Conservation (phyloP, 2,888 invertebrate species). For the Polia nebulosa region DNA sequence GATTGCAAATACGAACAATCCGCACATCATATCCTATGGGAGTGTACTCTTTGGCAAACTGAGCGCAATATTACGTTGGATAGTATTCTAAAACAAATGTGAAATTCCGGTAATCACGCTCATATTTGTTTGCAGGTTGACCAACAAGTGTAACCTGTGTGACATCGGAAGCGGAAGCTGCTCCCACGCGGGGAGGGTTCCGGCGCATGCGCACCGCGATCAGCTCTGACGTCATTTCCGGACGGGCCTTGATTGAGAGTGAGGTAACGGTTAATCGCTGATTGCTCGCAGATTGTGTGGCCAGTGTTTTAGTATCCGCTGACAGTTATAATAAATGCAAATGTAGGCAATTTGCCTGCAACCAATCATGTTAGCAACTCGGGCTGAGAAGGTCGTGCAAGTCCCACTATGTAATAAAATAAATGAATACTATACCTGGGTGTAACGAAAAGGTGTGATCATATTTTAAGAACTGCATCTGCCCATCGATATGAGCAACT, state of each 20-base stretch:
- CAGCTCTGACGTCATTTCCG: slow-evolving; percentile 81
- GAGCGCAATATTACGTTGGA: no score
- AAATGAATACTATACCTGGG: no score
- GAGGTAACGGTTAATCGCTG: slow-evolving; percentile 74
- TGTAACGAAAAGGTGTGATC: no score
- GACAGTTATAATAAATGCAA: slow-evolving; percentile 32
- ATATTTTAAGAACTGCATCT: no score
- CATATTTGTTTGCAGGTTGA: slow-evolving; percentile 58
- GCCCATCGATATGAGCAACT: no score
- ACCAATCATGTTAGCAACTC: neutral
- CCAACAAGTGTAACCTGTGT: slow-evolving; percentile 72
- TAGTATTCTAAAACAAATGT: no score
- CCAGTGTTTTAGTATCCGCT: slow-evolving; percentile 50
- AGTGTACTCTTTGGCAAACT: no score
- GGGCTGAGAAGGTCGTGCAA: neutral
- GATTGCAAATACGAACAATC: no score
- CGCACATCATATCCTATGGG: no score
- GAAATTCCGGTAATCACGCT: neutral
- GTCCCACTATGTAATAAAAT: no score
- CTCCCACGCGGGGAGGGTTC: slow-evolving; percentile 77
- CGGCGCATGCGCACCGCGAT: slow-evolving; percentile 77
- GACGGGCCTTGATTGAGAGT: slow-evolving; percentile 70
- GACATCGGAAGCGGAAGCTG: slow-evolving; percentile 88
- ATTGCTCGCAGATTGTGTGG: slow-evolving; percentile 64
- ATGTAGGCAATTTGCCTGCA: slow-evolving; percentile 11